Base-by-base conservation (phyloP, 1,140 invertebrate species). In the Notospermus geniculatus region DNA sequence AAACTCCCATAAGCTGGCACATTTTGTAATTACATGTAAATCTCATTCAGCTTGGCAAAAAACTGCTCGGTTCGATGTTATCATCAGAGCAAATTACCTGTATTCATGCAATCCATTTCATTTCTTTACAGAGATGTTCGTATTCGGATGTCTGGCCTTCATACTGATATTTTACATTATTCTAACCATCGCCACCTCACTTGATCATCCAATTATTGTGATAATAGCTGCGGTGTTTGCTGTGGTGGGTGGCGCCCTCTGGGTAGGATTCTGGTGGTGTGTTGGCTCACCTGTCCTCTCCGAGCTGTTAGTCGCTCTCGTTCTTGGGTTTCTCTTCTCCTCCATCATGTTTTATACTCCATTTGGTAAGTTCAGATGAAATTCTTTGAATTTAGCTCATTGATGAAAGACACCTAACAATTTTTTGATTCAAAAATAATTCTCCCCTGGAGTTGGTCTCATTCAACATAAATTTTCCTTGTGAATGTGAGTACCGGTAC, bases 281-380 rank as follows among this genome's bases (percentile, higher is more conserved):
- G 84, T 80, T 62, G 85, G 85, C 19, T 79, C 84, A 57, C 86
- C 87, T 2, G 76, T 87, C 13, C 66, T 86, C 32, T 83, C 85
- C 4, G 82, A 86, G 7, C 70, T 86, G 13, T 71, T 88, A 13
- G 71, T 83, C n/a, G 81, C 83, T 50, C 64, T 87, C 27, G 74
- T 84, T 46, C 66, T 83, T 29, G 87, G 86, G 4, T 84, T 84
- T 46, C 69, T 88, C 15, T 63, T 85, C 5, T 81, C 86, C 5
- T 83, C 84, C 25, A 76, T 85, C 17, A 62, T 85, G 9, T 87
- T 86, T 64, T 86, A 78, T 63, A 77, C 78, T 36, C 77, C 79
- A 36, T 80, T 87, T 74, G 86, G 88, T 89, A 83, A 76, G 74
- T 72, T 43, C 25, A 41, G 2, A 27, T 2, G 27, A 25, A 27